Percentiles rank a stretch among this genome's conserved stretches.
These are phyloP conservation scores for Sandelia bainsii DNA, from an alignment of 2,797 vertebrate genomes.

Conservation along the genomic window DNA sequence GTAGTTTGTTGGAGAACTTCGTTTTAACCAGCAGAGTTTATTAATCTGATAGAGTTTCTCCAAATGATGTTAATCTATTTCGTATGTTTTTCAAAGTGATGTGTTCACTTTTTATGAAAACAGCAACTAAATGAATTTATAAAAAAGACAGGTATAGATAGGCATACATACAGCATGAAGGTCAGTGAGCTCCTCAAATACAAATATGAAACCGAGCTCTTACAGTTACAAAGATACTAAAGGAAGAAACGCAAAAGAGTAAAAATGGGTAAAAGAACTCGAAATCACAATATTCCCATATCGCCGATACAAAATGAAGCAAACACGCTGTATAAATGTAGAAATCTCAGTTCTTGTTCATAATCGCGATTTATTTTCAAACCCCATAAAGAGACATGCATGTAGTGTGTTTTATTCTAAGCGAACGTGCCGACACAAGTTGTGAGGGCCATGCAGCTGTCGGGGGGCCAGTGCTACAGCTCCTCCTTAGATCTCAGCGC, in stretches of 20 bases:
- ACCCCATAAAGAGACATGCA: slow-evolving; percentile 33
- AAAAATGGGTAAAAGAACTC: too few species aligned
- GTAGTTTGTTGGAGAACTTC: neutral
- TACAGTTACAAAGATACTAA: too few species aligned
- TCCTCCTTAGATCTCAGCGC: slow-evolving; percentile 78
- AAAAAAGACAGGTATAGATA: too few species aligned
- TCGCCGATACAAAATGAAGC: neutral
- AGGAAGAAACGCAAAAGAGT: neutral
- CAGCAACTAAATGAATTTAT: neutral
- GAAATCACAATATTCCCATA: neutral
- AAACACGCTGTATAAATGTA: neutral
- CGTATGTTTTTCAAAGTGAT: slow-evolving; percentile 3
- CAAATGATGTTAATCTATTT: neutral
- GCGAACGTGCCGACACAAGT: slow-evolving; percentile 76
- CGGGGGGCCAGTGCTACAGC: slow-evolving; percentile 56
- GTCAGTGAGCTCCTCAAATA: too few species aligned
- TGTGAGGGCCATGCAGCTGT: slow-evolving; percentile 72
- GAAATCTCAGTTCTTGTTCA: neutral
- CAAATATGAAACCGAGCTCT: too few species aligned
- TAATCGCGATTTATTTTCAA: slow-evolving; percentile 40
- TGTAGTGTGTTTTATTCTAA: slow-evolving; percentile 54
- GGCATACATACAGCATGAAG: too few species aligned
- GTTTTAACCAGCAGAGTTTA: slow-evolving; percentile 22
- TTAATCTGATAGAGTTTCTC: neutral
- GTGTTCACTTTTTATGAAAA: neutral